Conservation (phyloP, 2,113 vertebrate genomes). For the Pitta sordida region DNA sequence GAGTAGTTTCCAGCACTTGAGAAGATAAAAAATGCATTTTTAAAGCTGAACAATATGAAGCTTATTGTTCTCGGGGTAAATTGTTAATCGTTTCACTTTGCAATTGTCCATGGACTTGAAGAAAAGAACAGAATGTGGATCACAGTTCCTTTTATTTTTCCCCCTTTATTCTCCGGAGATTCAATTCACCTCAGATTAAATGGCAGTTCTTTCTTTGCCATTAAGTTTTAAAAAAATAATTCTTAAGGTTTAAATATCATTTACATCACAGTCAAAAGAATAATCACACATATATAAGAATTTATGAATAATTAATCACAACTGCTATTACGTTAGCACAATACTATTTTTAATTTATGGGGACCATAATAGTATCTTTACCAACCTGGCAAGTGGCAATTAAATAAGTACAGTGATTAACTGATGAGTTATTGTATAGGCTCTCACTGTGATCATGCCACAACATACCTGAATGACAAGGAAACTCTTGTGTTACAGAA, state of each 20-base stretch:
- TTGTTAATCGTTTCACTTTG: constrained; percentile 7
- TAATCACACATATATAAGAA: constrained; percentile 71
- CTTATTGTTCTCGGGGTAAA: constrained; percentile 20
- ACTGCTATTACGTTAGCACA: constrained; percentile 34
- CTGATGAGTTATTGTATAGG: background rate
- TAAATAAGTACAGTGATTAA: constrained; percentile 13
- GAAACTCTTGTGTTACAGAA: background rate
- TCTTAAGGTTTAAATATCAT: constrained; percentile 30
- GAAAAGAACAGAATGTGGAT: background rate
- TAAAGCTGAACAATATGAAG: background rate
- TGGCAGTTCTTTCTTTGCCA: background rate
- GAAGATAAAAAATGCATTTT: constrained; percentile 15
- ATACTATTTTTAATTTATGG: constrained; percentile 59
- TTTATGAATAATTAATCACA: constrained; percentile 71
- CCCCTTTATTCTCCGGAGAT: background rate
- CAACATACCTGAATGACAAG: background rate
- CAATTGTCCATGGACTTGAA: background rate
- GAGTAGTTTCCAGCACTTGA: background rate
- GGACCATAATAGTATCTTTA: constrained; percentile 11
- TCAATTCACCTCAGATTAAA: background rate
- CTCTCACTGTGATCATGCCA: background rate
- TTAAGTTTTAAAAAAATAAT: constrained; percentile 56
- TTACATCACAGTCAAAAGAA: constrained; percentile 62
- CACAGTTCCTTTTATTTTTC: background rate
- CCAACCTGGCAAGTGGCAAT: background rate